phyloP scores from a whole-genome alignment of 2,113 vertebrate genomes.

The Fregetta grallaria region DNA sequence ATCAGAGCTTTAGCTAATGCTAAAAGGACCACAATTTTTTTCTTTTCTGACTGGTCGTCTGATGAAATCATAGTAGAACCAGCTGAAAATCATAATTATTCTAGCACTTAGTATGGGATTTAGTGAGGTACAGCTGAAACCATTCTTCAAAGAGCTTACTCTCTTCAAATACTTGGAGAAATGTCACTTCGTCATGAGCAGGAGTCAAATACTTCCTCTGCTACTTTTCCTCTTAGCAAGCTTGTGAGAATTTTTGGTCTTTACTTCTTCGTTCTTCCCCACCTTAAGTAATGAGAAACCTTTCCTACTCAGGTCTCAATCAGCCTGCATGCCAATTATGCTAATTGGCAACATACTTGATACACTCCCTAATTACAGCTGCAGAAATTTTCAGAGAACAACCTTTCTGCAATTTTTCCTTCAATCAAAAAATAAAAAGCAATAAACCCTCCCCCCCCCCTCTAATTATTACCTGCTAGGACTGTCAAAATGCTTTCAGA shows the following conservation, averaged over 20 bases:
- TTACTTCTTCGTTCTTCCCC: neutral
- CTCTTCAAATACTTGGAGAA: neutral
- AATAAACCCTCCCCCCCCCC: neutral
- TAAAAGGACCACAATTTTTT: neutral
- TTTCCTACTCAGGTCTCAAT: neutral
- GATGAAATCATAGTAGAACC: neutral
- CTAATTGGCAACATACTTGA: neutral
- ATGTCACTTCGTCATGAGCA: neutral
- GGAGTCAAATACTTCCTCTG: neutral
- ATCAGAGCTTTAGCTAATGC: neutral
- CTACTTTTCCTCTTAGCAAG: neutral
- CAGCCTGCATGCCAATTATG: neutral
- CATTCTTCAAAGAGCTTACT: neutral
- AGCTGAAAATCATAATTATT: neutral
- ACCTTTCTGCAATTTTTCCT: neutral
- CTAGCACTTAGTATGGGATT: neutral
- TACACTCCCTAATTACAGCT: constrained; percentile 39
- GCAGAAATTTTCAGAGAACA: neutral
- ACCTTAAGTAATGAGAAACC: neutral
- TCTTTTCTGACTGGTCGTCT: neutral
- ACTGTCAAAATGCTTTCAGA: neutral
- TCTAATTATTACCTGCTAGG: neutral
- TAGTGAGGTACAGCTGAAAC: neutral
- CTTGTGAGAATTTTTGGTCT: neutral
- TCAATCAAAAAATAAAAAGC: neutral